Base-by-base conservation (phyloP, 2,797 vertebrate genomes). In the Eleutherodactylus coqui region DNA sequence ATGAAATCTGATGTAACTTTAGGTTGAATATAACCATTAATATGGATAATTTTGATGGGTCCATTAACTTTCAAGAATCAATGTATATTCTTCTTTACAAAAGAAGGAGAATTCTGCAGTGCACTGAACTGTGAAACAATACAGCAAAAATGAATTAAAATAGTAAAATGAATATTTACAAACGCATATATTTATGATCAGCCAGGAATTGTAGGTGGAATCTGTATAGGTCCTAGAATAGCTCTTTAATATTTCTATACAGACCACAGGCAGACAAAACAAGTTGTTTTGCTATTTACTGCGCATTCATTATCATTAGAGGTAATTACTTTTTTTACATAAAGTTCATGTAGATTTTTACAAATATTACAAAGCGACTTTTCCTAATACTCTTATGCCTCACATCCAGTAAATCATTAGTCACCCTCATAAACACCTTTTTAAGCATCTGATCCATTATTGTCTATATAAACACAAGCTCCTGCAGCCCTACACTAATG, bases 401-500 rank as follows among this genome's bases (percentile, higher is more conserved):
- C 7, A n/a, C 58, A 24, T 62, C 43, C 41, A 43, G n/a, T 53
- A 72, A 83, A 49, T 49, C 17, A 36, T 77, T 47, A 72, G 32
- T 24, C 51, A 73, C 24, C 64, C 51, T 77, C 21, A 58, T 82
- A 86, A 86, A 86, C 80, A 77, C 47, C 47, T 83, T 83, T 70
- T 76, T 17, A 14, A 79, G 64, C 51, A 45, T 85, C 89, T 91
- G 88, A 89, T 86, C 83, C 89, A 88, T 90, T 91, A 88, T 88
- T 85, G 64, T 0, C 86, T 89, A 90, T 53, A 49, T 75, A 79
- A 85, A 86, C 62, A 84, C 45, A 88, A 75, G 82, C 90, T 82
- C 81, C 86, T 89, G 82, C 88, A 41, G 70, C 89, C 80, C 88
- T 89, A 90, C 92, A 91, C 89, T 90, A 89, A 89, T 85, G 91